Evolutionary conservation across 1,140 invertebrate species (phyloP), one percentile per base, ranked within the genome.

Genomic region (Drosophila fuyamai): DNA sequence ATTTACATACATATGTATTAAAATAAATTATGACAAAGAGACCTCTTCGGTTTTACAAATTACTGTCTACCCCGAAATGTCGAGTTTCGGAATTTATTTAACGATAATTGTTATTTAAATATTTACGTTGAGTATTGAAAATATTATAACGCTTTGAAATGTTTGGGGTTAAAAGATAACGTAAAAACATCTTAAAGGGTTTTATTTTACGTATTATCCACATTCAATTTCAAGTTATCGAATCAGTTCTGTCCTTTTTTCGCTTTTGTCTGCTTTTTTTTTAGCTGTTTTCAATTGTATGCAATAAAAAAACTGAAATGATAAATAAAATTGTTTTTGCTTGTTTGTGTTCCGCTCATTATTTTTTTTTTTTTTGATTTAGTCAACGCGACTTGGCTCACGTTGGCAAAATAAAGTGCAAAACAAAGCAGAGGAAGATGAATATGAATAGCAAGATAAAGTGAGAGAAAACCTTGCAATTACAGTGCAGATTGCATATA

Each of bases 341-440:
- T 18, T 54, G 29, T 14, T 29, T 55, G 43, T 55, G 44, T 51
- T 60, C 38, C 36, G 7, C 48, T 32, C n/a, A 32, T 51, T 46
- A 27, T 48, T 40, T 18, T 29, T 13, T 40, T 18, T 29, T 13
- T 62, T 10, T 62, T 55, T 43, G 29, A 12, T 56, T 63, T 46
- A 29, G 58, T 61, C 27, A 63, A 63, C 60, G 60, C 40, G 51
- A 63, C 54, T 65, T 47, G 61, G 29, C 61, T 65, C 61, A 47
- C 53, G 54, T 65, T 58, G 54, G 32, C 29, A 57, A 10, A 16
- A n/a, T 16, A 57, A 65, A 47, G 5, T n/a, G 10, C 16, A 46
- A 65, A 57, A 27, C 32, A 46, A 63, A 57, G 40, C 56, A 46
- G 29, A 63, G 43, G 40, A 23, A 35, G 60, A 44, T 47, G 44